A percentile compares a stretch with the other conserved stretches of the same genome.
Conservation (phyloP, 2,888 invertebrate genomes). For the Allygus modestus region DNA sequence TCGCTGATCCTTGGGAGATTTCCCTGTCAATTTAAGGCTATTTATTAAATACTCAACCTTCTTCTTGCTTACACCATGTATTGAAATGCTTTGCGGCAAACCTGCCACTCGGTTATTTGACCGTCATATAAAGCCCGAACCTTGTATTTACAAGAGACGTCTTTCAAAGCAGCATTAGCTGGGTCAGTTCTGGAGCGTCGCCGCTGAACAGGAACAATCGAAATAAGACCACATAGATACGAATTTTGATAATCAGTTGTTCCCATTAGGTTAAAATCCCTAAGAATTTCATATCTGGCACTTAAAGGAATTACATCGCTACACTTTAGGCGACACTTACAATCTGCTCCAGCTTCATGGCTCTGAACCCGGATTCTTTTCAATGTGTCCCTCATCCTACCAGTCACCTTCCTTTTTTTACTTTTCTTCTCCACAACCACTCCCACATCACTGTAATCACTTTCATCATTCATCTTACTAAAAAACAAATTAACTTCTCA, state of each 20-base stretch:
- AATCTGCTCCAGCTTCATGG: slow-evolving; percentile 37
- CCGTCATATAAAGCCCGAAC: slow-evolving; percentile 3
- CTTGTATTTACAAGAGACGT: slow-evolving; percentile 57
- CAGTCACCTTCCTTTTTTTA: slow-evolving; percentile 30
- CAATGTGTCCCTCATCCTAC: slow-evolving; percentile 28
- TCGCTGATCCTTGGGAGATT: slow-evolving; percentile 51
- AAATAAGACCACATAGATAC: slow-evolving; percentile 50
- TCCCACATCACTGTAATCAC: too few species aligned
- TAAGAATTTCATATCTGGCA: slow-evolving; percentile 54
- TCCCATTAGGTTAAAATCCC: slow-evolving; percentile 50
- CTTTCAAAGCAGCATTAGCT: slow-evolving; percentile 7
- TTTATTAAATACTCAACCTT: slow-evolving; percentile 41
- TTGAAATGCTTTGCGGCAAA: slow-evolving; percentile 55
- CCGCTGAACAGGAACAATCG: slow-evolving; percentile 45
- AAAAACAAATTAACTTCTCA: too few species aligned
- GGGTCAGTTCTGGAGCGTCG: slow-evolving; percentile 10
- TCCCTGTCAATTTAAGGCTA: slow-evolving; percentile 53
- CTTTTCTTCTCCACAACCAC: slow-evolving; percentile 47
- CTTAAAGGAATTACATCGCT: slow-evolving; percentile 1
- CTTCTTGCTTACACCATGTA: slow-evolving; percentile 38
- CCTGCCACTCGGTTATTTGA: slow-evolving; percentile 35
- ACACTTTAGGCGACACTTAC: slow-evolving; percentile 52
- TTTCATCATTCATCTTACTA: too few species aligned
- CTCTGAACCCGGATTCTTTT: slow-evolving; percentile 42
- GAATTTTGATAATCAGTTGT: slow-evolving; percentile 51